A percentile compares a stretch with the other conserved stretches of the same genome.
These are phyloP conservation scores for Adelges cooleyi DNA, from an alignment of 1,140 invertebrate genomes.

Conservation along the genomic window DNA sequence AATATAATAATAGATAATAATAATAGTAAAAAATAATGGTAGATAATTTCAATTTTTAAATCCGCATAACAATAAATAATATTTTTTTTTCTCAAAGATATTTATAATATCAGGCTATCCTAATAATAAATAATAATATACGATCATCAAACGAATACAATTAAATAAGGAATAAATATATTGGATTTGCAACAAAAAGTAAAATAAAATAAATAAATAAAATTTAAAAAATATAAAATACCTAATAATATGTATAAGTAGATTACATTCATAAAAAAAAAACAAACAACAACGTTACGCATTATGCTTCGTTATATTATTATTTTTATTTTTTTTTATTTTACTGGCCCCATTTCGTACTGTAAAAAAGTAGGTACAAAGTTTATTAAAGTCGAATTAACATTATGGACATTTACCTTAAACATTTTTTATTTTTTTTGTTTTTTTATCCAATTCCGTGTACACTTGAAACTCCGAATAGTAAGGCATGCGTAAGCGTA, in stretches of 20 bases:
- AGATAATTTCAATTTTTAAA: background rate
- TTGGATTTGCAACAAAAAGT: background rate
- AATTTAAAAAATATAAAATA: background rate
- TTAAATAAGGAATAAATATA: background rate
- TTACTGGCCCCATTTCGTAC: constrained; percentile 10
- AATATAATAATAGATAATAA: too few species aligned
- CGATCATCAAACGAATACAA: background rate
- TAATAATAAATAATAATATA: background rate
- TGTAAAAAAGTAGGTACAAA: background rate
- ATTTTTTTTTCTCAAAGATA: background rate
- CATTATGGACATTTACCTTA: too few species aligned
- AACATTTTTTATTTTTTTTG: too few species aligned
- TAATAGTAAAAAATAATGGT: constrained; percentile 1
- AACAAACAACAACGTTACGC: background rate
- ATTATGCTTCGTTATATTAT: too few species aligned
- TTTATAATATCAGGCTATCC: background rate
- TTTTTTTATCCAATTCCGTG: too few species aligned
- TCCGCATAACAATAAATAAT: background rate
- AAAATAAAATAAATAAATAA: background rate
- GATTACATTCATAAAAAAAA: background rate
- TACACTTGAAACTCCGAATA: too few species aligned
- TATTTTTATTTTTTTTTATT: background rate
- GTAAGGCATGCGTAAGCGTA: too few species aligned
- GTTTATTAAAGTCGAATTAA: too few species aligned
- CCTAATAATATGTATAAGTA: background rate